These are phyloP conservation scores for Melanostoma scalare DNA, from an alignment of 2,888 invertebrate genomes.

Conservation along the genomic window DNA sequence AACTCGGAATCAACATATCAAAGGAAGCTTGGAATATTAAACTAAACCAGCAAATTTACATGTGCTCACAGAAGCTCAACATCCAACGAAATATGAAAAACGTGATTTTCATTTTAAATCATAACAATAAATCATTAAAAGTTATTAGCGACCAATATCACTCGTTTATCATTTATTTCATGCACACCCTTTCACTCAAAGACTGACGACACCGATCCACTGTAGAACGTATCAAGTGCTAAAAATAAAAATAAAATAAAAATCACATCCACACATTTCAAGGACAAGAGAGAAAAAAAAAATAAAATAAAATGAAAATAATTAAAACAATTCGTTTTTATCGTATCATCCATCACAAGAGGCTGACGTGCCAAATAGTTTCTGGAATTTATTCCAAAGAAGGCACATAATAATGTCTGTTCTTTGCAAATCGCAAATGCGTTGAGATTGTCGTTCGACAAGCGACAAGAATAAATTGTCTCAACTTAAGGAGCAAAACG, in stretches of 20 bases:
- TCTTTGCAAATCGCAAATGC: conserved; percentile 30
- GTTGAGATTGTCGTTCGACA: conserved; percentile 28
- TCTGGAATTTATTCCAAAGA: conserved; percentile 67
- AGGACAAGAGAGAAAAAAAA: conserved; percentile 26
- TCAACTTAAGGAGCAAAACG: conserved; percentile 16
- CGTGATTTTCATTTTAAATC: conserved; percentile 67
- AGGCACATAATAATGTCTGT: conserved; percentile 37
- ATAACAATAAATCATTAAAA: conserved; percentile 42
- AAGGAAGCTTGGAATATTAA: conserved; percentile 19
- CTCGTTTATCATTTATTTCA: conserved; percentile 46
- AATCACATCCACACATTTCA: conserved; percentile 25
- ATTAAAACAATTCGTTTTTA: conserved; percentile 64
- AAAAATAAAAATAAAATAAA: conserved; percentile 32
- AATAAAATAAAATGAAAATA: conserved; percentile 12
- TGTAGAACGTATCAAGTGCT: neutral
- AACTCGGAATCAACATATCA: conserved; percentile 31
- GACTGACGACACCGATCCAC: conserved; percentile 3
- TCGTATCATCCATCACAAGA: conserved; percentile 51
- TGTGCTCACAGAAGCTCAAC: conserved; percentile 32
- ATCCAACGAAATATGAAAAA: conserved; percentile 11
- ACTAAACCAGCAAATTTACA: conserved; percentile 15
- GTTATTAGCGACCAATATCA: conserved; percentile 51
- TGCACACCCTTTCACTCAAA: neutral
- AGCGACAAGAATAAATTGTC: conserved; percentile 35
- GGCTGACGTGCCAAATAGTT: conserved; percentile 64